Evolutionary conservation across 1,140 invertebrate species (phyloP).

Genomic region (Palaemon carinicauda): DNA sequence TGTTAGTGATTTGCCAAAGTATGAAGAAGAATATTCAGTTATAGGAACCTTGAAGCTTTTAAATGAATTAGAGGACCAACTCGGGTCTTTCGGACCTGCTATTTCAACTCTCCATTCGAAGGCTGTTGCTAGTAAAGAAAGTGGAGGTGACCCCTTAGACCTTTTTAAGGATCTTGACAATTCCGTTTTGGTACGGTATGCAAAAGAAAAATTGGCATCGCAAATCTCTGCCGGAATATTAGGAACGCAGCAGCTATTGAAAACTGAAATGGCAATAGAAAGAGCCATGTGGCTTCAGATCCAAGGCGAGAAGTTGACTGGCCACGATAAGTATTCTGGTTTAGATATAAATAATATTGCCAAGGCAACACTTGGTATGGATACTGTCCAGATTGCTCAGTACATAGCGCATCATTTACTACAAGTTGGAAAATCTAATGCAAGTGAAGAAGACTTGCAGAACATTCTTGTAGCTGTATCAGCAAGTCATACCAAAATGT

Average conservation of each 20-base stretch:
- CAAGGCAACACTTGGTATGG: constrained; percentile 50
- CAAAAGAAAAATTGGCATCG: constrained; percentile 48
- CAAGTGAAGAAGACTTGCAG: constrained; percentile 54
- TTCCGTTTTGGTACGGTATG: constrained; percentile 47
- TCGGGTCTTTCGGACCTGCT: constrained; percentile 54
- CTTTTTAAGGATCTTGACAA: constrained; percentile 55
- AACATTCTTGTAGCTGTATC: constrained; percentile 53
- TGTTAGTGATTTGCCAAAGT: background rate
- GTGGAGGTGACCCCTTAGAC: constrained; percentile 40
- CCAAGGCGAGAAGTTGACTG: constrained; percentile 44
- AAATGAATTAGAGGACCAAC: constrained; percentile 53
- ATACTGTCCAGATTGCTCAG: constrained; percentile 57
- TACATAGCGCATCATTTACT: constrained; percentile 53
- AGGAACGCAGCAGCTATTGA: constrained; percentile 14
- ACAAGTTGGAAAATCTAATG: constrained; percentile 57
- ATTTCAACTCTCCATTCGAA: constrained; percentile 44
- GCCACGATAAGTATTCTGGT: constrained; percentile 34
- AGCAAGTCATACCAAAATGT: constrained; percentile 40
- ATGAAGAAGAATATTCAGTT: constrained; percentile 52
- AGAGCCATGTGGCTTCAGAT: constrained; percentile 57
- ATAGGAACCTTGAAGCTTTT: constrained; percentile 54
- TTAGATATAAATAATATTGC: constrained; percentile 53
- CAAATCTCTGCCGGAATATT: constrained; percentile 40
- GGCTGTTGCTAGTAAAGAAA: constrained; percentile 20
- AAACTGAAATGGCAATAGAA: constrained; percentile 48